A percentile compares a stretch with the other conserved stretches of the same genome.
Evolutionary conservation across 2,888 invertebrate species (phyloP).

Genomic region (Lymantria dispar): DNA sequence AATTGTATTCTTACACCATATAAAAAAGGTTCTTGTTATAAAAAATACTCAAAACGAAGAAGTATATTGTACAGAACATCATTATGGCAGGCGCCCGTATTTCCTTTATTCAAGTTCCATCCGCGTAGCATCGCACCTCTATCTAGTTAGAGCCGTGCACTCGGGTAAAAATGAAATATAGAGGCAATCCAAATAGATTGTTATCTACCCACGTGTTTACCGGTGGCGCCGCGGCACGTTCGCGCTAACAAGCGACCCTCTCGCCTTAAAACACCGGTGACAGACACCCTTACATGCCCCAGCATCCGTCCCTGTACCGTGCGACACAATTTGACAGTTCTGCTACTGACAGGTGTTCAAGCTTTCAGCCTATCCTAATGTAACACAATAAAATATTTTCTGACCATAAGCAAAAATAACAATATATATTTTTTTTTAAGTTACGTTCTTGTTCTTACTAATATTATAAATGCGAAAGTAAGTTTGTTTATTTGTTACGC

Average conservation of each 20-base stretch:
- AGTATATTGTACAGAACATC: slow-evolving; percentile 41
- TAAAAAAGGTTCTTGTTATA: neutral
- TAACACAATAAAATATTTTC: slow-evolving; percentile 18
- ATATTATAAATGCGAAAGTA: too few species aligned
- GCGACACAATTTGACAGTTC: slow-evolving; percentile 55
- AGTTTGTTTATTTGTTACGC: too few species aligned
- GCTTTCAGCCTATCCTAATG: slow-evolving; percentile 40
- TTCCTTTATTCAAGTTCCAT: slow-evolving; percentile 50
- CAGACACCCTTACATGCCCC: slow-evolving; percentile 51
- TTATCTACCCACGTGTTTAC: slow-evolving; percentile 82
- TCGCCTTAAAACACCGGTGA: slow-evolving; percentile 56
- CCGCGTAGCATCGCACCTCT: slow-evolving; percentile 56
- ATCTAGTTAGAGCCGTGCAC: slow-evolving; percentile 77
- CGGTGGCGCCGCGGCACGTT: slow-evolving; percentile 75
- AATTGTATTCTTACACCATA: too few species aligned
- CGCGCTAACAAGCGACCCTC: slow-evolving; percentile 74
- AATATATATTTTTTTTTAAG: neutral
- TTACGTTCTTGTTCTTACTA: too few species aligned
- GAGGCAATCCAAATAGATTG: slow-evolving; percentile 83
- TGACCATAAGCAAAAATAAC: slow-evolving; percentile 7
- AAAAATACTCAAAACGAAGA: slow-evolving; percentile 10
- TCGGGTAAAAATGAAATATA: slow-evolving; percentile 81
- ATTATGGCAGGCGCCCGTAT: slow-evolving; percentile 71
- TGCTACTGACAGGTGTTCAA: slow-evolving; percentile 67
- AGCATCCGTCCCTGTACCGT: slow-evolving; percentile 36